These are phyloP conservation scores for Chinchilla lanigera DNA, from an alignment of 2,113 vertebrate genomes.

Conservation along the genomic window DNA sequence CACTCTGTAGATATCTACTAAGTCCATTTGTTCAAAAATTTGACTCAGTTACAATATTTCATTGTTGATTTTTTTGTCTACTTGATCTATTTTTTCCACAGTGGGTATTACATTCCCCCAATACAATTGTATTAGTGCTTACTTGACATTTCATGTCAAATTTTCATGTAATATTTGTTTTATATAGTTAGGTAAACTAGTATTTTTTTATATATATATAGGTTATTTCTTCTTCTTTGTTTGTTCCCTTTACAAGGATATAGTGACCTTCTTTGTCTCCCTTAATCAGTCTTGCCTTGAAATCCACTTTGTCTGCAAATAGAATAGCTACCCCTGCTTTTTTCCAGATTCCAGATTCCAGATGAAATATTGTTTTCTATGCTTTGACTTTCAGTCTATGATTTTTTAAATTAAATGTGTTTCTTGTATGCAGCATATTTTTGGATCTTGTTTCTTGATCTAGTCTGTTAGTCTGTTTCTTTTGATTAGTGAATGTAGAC, in stretches of 20 bases:
- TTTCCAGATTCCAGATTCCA: too few relatives aligned
- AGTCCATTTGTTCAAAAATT: background rate
- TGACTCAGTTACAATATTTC: background rate
- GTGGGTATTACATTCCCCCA: background rate
- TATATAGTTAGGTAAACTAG: background rate
- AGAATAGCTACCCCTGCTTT: too few relatives aligned
- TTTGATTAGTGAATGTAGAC: background rate
- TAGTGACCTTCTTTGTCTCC: background rate
- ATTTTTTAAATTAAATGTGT: background rate
- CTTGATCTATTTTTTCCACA: background rate
- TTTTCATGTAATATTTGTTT: background rate
- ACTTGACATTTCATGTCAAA: background rate
- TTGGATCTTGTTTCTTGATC: background rate
- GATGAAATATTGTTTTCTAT: background rate
- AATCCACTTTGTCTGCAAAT: too few relatives aligned
- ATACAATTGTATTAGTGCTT: background rate
- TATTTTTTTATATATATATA: background rate
- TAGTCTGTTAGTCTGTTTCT: background rate
- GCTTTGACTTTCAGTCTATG: background rate
- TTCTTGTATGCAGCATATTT: background rate
- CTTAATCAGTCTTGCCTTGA: too few relatives aligned
- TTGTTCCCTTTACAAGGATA: background rate
- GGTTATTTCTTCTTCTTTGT: too few relatives aligned
- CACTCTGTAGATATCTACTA: background rate
- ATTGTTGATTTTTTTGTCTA: background rate